Evolutionary conservation across 2,888 invertebrate species (phyloP).

Genomic region (Oxyscelio sp.): DNA sequence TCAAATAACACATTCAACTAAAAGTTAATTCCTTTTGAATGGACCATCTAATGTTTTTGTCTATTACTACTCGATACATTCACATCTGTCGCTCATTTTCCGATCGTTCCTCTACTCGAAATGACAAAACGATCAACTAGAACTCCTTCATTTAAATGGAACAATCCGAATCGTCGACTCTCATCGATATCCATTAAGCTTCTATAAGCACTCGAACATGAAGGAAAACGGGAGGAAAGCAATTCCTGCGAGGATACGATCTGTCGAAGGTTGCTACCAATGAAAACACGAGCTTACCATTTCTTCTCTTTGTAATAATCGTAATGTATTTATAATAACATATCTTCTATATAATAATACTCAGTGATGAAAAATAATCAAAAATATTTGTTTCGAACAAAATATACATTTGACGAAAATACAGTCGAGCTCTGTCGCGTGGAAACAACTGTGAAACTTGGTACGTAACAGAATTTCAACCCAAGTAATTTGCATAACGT

Average conservation of each 20-base stretch:
- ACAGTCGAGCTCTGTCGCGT: conserved; percentile 27
- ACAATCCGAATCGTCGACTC: conserved; percentile 36
- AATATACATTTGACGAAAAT: conserved; percentile 61
- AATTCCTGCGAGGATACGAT: too few species aligned
- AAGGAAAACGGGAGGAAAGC: conserved; percentile 73
- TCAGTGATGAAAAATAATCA: too few species aligned
- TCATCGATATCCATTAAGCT: conserved; percentile 57
- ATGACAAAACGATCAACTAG: conserved; percentile 13
- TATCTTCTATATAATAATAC: too few species aligned
- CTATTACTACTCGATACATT: conserved; percentile 1
- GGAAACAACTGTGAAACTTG: conserved; percentile 19
- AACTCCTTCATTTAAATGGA: conserved; percentile 43
- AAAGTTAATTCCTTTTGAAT: too few species aligned
- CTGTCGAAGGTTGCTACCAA: too few species aligned
- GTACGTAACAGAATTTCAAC: conserved; percentile 36
- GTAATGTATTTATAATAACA: too few species aligned
- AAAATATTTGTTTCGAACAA: too few species aligned
- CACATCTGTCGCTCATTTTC: conserved; percentile 22
- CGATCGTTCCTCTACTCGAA: conserved; percentile 2
- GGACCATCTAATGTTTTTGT: too few species aligned
- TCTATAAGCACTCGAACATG: conserved; percentile 51
- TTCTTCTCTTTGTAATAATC: too few species aligned
- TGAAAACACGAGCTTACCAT: too few species aligned
- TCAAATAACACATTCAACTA: too few species aligned
- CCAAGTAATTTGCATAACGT: conserved; percentile 3